Evolutionary conservation across 2,113 vertebrate genomes (phyloP).

Genomic region (Condylura cristata): DNA sequence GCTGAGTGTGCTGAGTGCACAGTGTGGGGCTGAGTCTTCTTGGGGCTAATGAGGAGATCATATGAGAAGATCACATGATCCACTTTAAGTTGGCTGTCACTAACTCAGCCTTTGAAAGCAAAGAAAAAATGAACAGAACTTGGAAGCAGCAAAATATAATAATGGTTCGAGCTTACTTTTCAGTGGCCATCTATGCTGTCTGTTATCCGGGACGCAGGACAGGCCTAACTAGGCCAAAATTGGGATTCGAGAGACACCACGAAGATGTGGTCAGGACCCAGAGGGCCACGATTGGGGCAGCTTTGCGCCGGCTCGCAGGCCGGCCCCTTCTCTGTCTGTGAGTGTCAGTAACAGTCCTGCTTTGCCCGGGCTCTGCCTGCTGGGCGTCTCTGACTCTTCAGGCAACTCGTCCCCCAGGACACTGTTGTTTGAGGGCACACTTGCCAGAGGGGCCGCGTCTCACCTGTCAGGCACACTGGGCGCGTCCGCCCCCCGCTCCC

Average conservation of each 20-base stretch:
- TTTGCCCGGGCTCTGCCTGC: no score
- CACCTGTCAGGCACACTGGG: rapidly evolving
- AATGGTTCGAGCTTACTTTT: background rate
- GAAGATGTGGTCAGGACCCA: background rate
- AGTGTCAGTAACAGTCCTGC: background rate
- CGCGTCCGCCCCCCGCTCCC: rapidly evolving
- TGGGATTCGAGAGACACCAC: background rate
- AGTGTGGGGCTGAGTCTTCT: no score
- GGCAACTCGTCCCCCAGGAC: no score
- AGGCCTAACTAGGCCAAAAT: background rate
- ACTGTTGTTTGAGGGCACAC: background rate
- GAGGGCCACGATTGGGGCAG: background rate
- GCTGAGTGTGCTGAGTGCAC: no score
- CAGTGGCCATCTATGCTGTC: background rate
- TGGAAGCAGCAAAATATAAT: background rate
- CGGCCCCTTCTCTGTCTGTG: background rate
- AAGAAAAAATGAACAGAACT: background rate
- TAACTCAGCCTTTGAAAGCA: background rate
- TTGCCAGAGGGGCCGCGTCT: background rate
- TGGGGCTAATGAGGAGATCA: no score
- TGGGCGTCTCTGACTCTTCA: background rate
- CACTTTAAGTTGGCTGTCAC: background rate
- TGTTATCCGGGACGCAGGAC: background rate
- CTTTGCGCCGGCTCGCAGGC: background rate
- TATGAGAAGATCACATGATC: no score